These are phyloP conservation scores for Pseudopleuronectes americanus DNA, from an alignment of 2,797 vertebrate species.

Conservation along the genomic window DNA sequence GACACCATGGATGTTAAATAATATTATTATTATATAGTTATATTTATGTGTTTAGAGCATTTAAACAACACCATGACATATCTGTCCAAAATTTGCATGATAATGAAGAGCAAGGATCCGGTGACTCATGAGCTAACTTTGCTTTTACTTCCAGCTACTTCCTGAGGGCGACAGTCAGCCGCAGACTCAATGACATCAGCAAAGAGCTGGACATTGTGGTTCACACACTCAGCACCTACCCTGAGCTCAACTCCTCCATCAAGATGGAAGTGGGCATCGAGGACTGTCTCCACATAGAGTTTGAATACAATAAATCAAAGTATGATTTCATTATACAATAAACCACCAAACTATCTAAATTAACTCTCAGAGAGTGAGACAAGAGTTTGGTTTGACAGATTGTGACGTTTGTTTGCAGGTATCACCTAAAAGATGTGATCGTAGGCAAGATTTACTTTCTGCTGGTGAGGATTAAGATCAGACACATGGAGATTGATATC, in stretches of 20 bases:
- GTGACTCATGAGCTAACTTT: neutral
- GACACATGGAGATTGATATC: constrained; percentile 98
- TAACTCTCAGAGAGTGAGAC: neutral
- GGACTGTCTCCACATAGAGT: constrained; percentile 97
- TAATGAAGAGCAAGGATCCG: too few species aligned
- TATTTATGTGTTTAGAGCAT: too few species aligned
- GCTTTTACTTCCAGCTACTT: constrained; percentile 86
- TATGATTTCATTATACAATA: constrained; percentile 67
- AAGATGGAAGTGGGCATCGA: constrained; percentile 99
- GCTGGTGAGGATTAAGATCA: constrained; percentile 97
- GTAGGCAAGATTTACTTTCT: constrained; percentile 99
- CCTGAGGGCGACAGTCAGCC: constrained; percentile 91
- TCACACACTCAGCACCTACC: constrained; percentile 94
- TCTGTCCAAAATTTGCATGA: too few species aligned
- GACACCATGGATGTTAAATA: too few species aligned
- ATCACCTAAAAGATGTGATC: constrained; percentile 97
- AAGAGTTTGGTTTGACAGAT: neutral
- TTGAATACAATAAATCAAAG: constrained; percentile 99
- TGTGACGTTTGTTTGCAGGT: constrained; percentile 77
- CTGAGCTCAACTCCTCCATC: constrained; percentile 96
- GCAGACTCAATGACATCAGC: constrained; percentile 91
- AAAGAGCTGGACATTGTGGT: constrained; percentile 97
- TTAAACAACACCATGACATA: too few species aligned
- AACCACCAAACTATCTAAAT: neutral
- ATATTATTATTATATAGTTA: too few species aligned